These are phyloP conservation scores for Exocentrus adspersus DNA, from an alignment of 2,888 invertebrate genomes.

Conservation along the genomic window DNA sequence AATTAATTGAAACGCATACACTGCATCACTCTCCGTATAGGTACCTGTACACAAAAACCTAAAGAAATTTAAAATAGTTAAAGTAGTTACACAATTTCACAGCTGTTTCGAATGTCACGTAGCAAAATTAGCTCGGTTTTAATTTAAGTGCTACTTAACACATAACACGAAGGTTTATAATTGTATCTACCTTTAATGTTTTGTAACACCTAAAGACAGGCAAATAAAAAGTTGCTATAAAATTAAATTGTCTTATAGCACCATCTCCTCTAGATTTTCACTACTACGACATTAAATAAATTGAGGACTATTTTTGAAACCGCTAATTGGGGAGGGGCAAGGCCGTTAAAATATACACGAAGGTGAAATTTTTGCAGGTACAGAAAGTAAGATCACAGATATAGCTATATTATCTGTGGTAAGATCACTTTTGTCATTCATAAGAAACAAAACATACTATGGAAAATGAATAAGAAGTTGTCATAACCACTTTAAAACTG, in stretches of 20 bases:
- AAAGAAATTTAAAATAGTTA: background rate
- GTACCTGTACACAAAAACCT: background rate
- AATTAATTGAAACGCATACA: background rate
- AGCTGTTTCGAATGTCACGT: slow-evolving; percentile 1
- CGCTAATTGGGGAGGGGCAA: slow-evolving; percentile 8
- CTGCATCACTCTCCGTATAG: background rate
- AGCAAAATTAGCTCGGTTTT: slow-evolving; percentile 1
- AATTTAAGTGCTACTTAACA: background rate
- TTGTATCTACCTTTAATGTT: background rate
- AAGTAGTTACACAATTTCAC: background rate
- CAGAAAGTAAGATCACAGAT: no score
- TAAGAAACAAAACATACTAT: no score
- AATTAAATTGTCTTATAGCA: background rate
- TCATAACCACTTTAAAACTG: no score
- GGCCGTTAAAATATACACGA: slow-evolving; percentile 8
- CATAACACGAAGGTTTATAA: background rate
- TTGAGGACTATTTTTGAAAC: slow-evolving; percentile 11
- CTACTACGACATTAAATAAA: slow-evolving; percentile 13
- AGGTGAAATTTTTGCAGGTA: slow-evolving; percentile 12
- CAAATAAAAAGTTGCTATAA: background rate
- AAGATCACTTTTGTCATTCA: no score
- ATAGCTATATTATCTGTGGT: no score
- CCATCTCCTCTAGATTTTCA: slow-evolving; percentile 5
- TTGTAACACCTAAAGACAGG: background rate
- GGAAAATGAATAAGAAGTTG: no score